These are phyloP conservation scores for Nothobranchius kuhntae DNA, from an alignment of 2,113 vertebrate species.

Conservation along the genomic window DNA sequence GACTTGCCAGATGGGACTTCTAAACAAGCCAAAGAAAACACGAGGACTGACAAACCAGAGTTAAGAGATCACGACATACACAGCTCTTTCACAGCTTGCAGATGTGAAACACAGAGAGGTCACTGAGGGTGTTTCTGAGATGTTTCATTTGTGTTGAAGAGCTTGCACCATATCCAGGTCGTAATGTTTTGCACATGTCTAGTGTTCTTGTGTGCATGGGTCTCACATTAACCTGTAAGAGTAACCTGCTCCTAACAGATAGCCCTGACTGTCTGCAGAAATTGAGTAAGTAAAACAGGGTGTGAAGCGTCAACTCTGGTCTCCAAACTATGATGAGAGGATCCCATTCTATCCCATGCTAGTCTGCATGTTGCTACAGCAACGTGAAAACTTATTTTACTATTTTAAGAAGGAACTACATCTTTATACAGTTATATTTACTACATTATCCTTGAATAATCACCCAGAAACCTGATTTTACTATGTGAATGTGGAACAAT, in stretches of 20 bases:
- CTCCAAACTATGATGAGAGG: not conserved
- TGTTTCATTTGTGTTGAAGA: no score
- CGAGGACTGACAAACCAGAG: constrained; percentile 34
- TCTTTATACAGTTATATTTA: no score
- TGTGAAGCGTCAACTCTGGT: not conserved
- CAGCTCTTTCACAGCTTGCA: constrained; percentile 37
- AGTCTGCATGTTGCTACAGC: not conserved
- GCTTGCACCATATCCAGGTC: no score
- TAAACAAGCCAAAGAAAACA: constrained; percentile 61
- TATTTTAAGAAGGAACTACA: no score
- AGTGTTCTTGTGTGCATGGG: not conserved
- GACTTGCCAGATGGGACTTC: constrained; percentile 63
- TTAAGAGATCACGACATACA: constrained; percentile 41
- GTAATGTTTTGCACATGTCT: no score
- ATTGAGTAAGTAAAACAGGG: no score
- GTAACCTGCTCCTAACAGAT: no score
- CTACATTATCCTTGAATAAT: no score
- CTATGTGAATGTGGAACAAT: no score
- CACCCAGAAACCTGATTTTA: no score
- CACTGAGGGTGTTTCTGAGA: constrained; percentile 12
- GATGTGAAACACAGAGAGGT: constrained; percentile 37
- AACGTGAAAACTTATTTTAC: no score
- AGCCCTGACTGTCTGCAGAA: no score
- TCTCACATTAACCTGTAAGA: constrained; percentile 16
- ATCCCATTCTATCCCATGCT: not conserved